Base-by-base conservation (phyloP, 2,113 vertebrate genomes). In the Grammomys dolichurus region DNA sequence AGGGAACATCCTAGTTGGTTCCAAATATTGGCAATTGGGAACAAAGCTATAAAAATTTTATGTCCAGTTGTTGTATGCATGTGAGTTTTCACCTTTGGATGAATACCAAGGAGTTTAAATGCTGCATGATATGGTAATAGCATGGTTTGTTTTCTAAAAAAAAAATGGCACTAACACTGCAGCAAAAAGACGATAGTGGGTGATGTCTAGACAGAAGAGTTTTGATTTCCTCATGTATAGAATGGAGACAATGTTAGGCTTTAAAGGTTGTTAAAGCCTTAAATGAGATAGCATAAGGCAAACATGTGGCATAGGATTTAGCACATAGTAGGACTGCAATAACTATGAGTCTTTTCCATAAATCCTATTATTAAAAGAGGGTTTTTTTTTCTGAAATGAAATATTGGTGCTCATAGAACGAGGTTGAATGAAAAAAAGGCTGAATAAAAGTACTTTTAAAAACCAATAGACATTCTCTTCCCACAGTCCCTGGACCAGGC, bases 221-320 rank as follows among this genome's bases (percentile, higher is more conserved):
- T 97, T 96, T 93, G 69, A 73, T 69, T 93, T 95, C 31, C 46
- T 95, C 16, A 43, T 13, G 4, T 77, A 56, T 85, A 90, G 95
- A 90, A 72, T 13, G 63, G 13, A 3, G 78, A 91, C 24, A 36
- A 77, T 85, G 72, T 28, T 54, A 90, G 48, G 90, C 19, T 51
- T 80, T 24, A 88, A 58, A 58, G 36, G 40, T 43, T 89, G 20
- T 31, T 91, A 73, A 92, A 89, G 46, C 56, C 17, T 85, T 70
- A 84, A 63, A 87, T 85, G 84, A 94, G 26, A 77, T 31, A 88
- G 7, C 14, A 36, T 13, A 48, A 65, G 56, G 28, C 91, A 95
- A 91, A 86, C 22, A 69, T 33, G 91, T 92, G 95, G 77, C 73
- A 70, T 7, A 85, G 43, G 63, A 58, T 51, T 87, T 85, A 36